Conservation (phyloP, 2,888 invertebrate species). For the Acronicta leporina region DNA sequence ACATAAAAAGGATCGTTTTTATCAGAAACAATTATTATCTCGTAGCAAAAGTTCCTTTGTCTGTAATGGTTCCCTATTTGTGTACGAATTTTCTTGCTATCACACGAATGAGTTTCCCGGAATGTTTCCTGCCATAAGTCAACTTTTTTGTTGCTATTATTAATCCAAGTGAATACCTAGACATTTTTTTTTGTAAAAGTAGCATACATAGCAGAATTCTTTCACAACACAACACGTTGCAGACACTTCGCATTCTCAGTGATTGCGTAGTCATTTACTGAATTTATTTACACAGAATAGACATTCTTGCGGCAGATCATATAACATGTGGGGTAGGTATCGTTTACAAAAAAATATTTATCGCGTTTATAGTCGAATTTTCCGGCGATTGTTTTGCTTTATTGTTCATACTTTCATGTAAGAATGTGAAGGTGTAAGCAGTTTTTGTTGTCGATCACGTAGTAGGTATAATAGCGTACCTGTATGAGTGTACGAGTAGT, state of each 20-base stretch:
- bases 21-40: background rate
- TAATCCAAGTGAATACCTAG: slow-evolving; percentile 32
- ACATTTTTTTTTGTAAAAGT: slow-evolving; percentile 45
- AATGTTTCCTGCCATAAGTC: too few relatives aligned
- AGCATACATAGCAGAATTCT: slow-evolving; percentile 51
- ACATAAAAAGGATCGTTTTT: background rate
- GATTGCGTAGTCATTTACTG: slow-evolving; percentile 68
- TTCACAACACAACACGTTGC: slow-evolving; percentile 66
- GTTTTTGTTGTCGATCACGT: slow-evolving; percentile 32
- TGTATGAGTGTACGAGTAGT: slow-evolving; percentile 7
- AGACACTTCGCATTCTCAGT: slow-evolving; percentile 70
- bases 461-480: background rate
- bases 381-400: slow-evolving; percentile 49
- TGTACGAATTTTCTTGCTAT: too few relatives aligned
- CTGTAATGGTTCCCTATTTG: background rate
- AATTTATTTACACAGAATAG: slow-evolving; percentile 76
- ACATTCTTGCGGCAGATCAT: slow-evolving; percentile 74
- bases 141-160: background rate
- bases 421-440: slow-evolving; percentile 48
- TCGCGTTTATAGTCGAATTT: slow-evolving; percentile 46
- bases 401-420: slow-evolving; percentile 27
- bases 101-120: too few relatives aligned
- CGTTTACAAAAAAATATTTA: slow-evolving; percentile 66
- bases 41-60: slow-evolving; percentile 17
- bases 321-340: slow-evolving; percentile 67